Base-by-base conservation (phyloP, 2,797 vertebrate species). In the Danio albolineatus region DNA sequence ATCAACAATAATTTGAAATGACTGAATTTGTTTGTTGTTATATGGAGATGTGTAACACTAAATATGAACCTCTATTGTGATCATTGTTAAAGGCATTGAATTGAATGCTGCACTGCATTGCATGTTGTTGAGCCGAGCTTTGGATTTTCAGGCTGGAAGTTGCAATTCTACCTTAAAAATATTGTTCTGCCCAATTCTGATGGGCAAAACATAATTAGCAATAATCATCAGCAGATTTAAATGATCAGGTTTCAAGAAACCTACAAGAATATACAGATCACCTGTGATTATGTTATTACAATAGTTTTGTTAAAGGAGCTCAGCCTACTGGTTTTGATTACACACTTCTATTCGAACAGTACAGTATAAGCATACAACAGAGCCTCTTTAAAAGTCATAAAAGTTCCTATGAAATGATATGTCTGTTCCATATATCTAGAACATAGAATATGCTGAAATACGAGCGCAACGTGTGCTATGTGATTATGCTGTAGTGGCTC, bases 361-460 rank as follows among this genome's bases (percentile, higher is more conserved):
- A 62, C 59, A 28, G 19, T 14, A 28, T n/a, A 72, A 69, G 70
- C 10, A 43, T 38, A 51, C 10, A 60, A 41, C 13, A 36, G 64
- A 64, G 59, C 44, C 13, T 62, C 46, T 53, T 43, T 61, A 53
- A 72, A 28, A 28, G 28, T 61, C 43, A 78, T 49, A 71, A 38
- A 51, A 53, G 46, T 61, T 6, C 17, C 56, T 13, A 43, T 60
- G 28, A 78, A 67, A 41, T 60, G 9, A 21, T 43, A 61, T 43
- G 17, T 56, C n/a, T 2, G 5, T 53, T 51, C 46, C 7, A 43
- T 43, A 10, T 44, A 66, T 38, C 61, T 36, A 36, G 54, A 43
- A 21, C 56, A 6, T 62, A 59, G 7, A 14, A 51, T 60, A 9
- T 43, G n/a, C 13, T 48, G n/a, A 70, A 67, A 69, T 78, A n/a